These are phyloP conservation scores for Halcyon senegalensis DNA, from an alignment of 2,113 vertebrate genomes.

Conservation along the genomic window DNA sequence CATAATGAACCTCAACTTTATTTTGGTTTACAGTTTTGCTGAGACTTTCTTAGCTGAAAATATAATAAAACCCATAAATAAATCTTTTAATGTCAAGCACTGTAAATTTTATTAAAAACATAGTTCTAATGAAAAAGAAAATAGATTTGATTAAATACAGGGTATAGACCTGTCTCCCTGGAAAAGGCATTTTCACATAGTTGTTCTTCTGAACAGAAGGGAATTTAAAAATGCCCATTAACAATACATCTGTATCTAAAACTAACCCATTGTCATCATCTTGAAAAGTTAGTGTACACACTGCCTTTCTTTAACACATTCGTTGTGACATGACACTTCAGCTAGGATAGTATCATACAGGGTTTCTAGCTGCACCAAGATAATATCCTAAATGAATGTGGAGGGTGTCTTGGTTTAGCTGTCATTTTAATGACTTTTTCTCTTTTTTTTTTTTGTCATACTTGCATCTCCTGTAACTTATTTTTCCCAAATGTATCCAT, in stretches of 20 bases:
- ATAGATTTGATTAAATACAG: background rate
- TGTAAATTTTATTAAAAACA: background rate
- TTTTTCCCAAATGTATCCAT: background rate
- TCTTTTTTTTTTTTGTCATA: background rate
- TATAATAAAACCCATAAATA: background rate
- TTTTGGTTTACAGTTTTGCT: background rate
- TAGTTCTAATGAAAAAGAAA: background rate
- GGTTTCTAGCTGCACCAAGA: background rate
- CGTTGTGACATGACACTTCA: background rate
- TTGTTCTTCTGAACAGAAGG: background rate
- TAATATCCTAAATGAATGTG: background rate
- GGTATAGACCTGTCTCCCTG: background rate
- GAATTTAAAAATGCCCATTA: background rate
- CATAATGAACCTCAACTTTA: background rate
- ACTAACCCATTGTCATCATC: background rate
- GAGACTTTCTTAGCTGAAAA: background rate
- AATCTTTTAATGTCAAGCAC: background rate
- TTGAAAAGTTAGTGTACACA: background rate
- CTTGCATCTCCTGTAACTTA: background rate
- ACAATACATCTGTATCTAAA: background rate
- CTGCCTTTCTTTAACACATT: background rate
- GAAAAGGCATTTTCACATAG: background rate
- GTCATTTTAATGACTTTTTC: background rate
- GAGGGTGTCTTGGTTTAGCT: background rate
- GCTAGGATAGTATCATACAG: background rate